Conservation (phyloP, 2,797 vertebrate species). For the Melanotaenia nigrans region DNA sequence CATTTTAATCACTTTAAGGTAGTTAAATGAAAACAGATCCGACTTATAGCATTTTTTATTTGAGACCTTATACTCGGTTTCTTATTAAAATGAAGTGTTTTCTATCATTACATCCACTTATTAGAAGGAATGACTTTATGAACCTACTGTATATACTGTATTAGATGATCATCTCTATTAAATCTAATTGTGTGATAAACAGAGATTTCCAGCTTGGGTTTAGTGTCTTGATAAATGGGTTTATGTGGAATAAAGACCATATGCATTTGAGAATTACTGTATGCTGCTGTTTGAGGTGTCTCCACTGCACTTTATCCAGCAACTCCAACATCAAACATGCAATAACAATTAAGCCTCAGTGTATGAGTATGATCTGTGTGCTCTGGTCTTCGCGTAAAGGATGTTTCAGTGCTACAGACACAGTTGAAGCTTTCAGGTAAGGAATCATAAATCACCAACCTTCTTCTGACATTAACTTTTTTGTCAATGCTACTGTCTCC, state of each 20-base stretch:
- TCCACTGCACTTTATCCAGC: conserved; percentile 15
- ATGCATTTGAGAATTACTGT: conserved; percentile 19
- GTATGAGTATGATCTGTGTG: conserved; percentile 32
- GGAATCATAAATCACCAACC: conserved; percentile 80
- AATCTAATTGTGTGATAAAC: conserved; percentile 38
- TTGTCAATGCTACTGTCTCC: conserved; percentile 86
- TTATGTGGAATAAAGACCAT: conserved; percentile 24
- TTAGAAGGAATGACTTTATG: conserved; percentile 30
- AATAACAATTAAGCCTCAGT: conserved; percentile 38
- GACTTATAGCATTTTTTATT: conserved; percentile 66
- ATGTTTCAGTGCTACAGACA: conserved; percentile 49
- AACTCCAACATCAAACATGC: conserved; percentile 33
- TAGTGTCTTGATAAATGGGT: conserved; percentile 19
- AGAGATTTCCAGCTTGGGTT: conserved; percentile 20
- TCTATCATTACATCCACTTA: conserved; percentile 58
- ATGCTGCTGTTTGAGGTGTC: neutral
- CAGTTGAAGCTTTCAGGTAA: conserved; percentile 77
- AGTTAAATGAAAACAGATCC: conserved; percentile 56
- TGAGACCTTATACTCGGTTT: conserved; percentile 58
- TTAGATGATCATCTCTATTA: conserved; percentile 54
- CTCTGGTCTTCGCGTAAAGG: conserved; percentile 41
- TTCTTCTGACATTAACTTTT: conserved; percentile 85
- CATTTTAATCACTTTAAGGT: conserved; percentile 61
- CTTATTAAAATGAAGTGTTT: conserved; percentile 72
- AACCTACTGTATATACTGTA: conserved; percentile 18